Evolutionary conservation across 2,888 invertebrate species (phyloP).

Genomic region (Patella ulyssiponensis): DNA sequence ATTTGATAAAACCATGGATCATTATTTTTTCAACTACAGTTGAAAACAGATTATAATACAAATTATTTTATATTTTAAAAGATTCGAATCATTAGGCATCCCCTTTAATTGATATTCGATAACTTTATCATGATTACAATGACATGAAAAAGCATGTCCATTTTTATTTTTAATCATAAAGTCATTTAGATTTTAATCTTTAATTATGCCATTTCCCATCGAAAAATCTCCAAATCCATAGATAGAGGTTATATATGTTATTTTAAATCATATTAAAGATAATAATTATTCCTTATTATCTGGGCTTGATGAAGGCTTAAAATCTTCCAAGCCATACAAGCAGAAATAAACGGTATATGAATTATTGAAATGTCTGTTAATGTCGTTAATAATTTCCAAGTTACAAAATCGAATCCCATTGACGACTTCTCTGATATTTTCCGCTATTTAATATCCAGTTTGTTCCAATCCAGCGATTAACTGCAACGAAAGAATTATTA

Average conservation of each 20-base stretch:
- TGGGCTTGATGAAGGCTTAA: background rate
- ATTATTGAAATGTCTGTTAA: slow-evolving; percentile 9
- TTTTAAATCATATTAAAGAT: slow-evolving; percentile 4
- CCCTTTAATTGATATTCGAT: too few species aligned
- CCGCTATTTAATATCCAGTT: slow-evolving; percentile 7
- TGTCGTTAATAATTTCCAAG: background rate
- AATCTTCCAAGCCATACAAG: background rate
- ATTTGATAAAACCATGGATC: too few species aligned
- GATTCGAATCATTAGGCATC: too few species aligned
- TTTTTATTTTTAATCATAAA: too few species aligned
- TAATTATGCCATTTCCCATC: too few species aligned
- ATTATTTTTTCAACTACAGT: too few species aligned
- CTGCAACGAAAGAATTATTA: background rate
- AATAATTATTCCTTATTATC: background rate
- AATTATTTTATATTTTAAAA: too few species aligned
- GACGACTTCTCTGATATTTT: slow-evolving; percentile 5
- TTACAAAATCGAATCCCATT: slow-evolving; percentile 7
- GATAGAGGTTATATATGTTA: background rate
- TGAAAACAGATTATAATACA: too few species aligned
- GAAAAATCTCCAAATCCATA: too few species aligned
- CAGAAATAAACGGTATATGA: background rate
- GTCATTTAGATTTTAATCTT: too few species aligned
- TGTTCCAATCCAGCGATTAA: slow-evolving; percentile 12
- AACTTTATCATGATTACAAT: too few species aligned
- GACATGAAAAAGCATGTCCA: too few species aligned